Evolutionary conservation across 2,888 invertebrate genomes (phyloP).

Genomic region (Carabus problematicus): DNA sequence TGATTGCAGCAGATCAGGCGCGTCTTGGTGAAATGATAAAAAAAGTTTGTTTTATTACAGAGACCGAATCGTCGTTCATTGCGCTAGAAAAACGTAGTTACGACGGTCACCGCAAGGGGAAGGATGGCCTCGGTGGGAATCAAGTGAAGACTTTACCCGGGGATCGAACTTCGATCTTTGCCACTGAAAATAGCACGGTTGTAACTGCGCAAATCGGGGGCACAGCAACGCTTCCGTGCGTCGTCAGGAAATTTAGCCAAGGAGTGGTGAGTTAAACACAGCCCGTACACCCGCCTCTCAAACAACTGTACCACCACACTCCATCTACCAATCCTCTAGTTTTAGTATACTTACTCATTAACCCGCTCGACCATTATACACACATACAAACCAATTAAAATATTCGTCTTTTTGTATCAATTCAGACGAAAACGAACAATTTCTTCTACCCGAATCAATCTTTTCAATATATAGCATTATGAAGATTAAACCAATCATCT

Average conservation of each 20-base stretch:
- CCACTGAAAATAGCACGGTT: slow-evolving; percentile 62
- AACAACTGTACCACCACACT: too few relatives aligned
- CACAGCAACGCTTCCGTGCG: slow-evolving; percentile 62
- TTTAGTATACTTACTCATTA: background rate
- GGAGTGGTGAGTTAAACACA: slow-evolving; percentile 60
- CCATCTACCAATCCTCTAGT: background rate
- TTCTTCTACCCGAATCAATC: too few relatives aligned
- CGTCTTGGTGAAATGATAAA: too few relatives aligned
- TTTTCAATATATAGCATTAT: too few relatives aligned
- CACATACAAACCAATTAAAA: too few relatives aligned
- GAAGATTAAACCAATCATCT: too few relatives aligned
- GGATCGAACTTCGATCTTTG: slow-evolving; percentile 53
- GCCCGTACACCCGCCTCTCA: background rate
- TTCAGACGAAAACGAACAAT: too few relatives aligned
- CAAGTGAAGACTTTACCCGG: slow-evolving; percentile 48
- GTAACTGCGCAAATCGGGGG: slow-evolving; percentile 63
- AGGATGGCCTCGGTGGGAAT: slow-evolving; percentile 48
- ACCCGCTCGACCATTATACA: background rate
- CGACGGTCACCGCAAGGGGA: slow-evolving; percentile 52
- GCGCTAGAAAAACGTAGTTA: slow-evolving; percentile 51
- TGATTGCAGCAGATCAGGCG: background rate
- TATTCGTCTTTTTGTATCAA: too few relatives aligned
- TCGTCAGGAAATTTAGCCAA: slow-evolving; percentile 61
- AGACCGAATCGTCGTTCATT: slow-evolving; percentile 20
- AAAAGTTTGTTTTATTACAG: slow-evolving; percentile 16